A percentile compares a stretch with the other conserved stretches of the same genome.
Evolutionary conservation across 2,888 invertebrate species (phyloP).

Genomic region (Mythimna pallens): DNA sequence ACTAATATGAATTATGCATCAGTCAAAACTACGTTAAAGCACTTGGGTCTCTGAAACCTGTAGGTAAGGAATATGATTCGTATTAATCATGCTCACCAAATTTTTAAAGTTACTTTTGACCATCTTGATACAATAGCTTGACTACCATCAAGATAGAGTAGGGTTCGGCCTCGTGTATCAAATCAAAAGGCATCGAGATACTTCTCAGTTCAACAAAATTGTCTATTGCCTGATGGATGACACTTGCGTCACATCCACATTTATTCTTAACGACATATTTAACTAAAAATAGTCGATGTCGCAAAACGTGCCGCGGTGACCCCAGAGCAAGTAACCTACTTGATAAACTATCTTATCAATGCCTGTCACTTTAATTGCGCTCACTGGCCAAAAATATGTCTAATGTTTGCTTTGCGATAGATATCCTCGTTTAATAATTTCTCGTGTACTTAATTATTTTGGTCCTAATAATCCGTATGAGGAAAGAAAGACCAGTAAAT

Average conservation of each 20-base stretch:
- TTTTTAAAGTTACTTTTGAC: not conserved
- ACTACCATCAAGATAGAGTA: not conserved
- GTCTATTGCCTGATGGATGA: constrained; percentile 3
- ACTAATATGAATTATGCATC: not conserved
- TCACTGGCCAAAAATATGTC: constrained; percentile 42
- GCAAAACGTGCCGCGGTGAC: constrained; percentile 42
- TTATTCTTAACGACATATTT: constrained; percentile 29
- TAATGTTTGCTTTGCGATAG: constrained; percentile 31
- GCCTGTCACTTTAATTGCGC: constrained; percentile 39
- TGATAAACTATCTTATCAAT: constrained; percentile 59
- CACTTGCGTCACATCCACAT: constrained; percentile 28
- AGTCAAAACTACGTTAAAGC: not conserved
- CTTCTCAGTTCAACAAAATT: constrained; percentile 6
- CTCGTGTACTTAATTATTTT: constrained; percentile 22
- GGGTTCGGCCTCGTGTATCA: not conserved
- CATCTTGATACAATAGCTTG: not conserved
- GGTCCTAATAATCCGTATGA: not conserved
- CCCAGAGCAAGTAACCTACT: constrained; percentile 59
- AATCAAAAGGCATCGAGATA: not conserved
- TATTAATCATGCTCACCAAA: not conserved
- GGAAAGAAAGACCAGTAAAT: constrained; percentile 9
- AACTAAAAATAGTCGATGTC: constrained; percentile 35
- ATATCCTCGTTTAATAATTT: constrained; percentile 10
- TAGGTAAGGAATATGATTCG: not conserved
- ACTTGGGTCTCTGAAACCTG: not conserved